Base-by-base conservation (phyloP, 2,113 vertebrate species). In the Amia ocellicauda region DNA sequence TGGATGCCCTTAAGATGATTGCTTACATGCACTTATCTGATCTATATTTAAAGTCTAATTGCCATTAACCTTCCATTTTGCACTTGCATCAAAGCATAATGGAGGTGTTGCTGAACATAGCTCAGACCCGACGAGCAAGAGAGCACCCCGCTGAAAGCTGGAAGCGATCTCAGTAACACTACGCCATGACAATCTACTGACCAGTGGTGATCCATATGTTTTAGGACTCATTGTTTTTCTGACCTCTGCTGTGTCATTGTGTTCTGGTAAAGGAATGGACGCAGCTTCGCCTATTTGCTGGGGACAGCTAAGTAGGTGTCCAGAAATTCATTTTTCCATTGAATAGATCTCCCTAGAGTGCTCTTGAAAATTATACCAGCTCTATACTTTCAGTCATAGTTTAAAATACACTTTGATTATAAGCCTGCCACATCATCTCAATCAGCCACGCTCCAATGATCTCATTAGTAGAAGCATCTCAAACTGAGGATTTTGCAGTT, bases 21-120 rank as follows among this genome's bases (percentile, higher is more conserved):
- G 56, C 74, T 64, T 69, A 74, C 74, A 74, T 66, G 76, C 62
- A 58, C 68, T 58, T 58, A 68, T 63, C 58, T 66, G 69, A 70
- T 77, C 70, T 70, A 67, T 68, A 78, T 73, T 78, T 71, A 49
- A 70, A 70, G 74, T 67, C 73, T 73, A 81, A 80, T 80, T 69
- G 67, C 64, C 66, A 70, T 73, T 74, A 43, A 57, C 62, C 54
- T 64, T 63, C 63, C 66, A 69, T 79, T 76, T 72, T 57, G 71
- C 63, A 63, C 63, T 62, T 63, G 59, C 66, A 68, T 68, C 58
- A 26, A 43, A 43, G 55, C 67, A 41, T 55, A 65, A 50, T 36
- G 26, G 27, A 31, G 43, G 22, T 24, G n/a, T 51, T 7, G 11
- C 10, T 40, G 45, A 14, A 64, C 24, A 11, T 24, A 56, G 49